These are phyloP conservation scores for Oegoconia quadripuncta DNA, from an alignment of 2,888 invertebrate genomes.

Conservation along the genomic window DNA sequence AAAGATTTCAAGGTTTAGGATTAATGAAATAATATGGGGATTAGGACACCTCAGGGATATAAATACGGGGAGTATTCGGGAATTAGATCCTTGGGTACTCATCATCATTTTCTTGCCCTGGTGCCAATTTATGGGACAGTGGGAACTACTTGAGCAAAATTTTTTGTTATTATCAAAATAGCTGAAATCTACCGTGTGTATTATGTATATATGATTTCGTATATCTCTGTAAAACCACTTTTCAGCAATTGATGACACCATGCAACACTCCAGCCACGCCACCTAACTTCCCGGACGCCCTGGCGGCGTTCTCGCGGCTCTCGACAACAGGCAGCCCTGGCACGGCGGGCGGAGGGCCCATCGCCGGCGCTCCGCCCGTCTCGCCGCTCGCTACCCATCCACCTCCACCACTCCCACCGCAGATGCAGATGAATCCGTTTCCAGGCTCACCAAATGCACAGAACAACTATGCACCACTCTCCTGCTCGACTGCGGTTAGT, in stretches of 20 bases:
- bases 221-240: no score
- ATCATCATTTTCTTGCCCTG: no score
- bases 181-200: no score
- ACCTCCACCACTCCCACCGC: constrained; percentile 47
- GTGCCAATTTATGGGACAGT: no score
- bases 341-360: constrained; percentile 41
- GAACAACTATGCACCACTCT: constrained; percentile 60
- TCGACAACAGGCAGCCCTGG: constrained; percentile 83
- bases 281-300: constrained; percentile 94
- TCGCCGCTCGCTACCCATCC: constrained; percentile 69
- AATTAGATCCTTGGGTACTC: no score
- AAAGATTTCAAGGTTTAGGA: no score
- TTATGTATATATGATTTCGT: no score
- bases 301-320: constrained; percentile 92
- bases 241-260: constrained; percentile 90
- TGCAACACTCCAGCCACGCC: constrained; percentile 97
- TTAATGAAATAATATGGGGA: no score
- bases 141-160: no score
- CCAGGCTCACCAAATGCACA: constrained; percentile 57
- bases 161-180: no score
- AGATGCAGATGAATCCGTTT: constrained; percentile 54
- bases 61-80: no score
- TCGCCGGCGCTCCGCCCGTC: constrained; percentile 56
- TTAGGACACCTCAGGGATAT: no score
- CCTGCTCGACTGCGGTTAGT: constrained; percentile 74